Percentiles rank a stretch among this genome's conserved stretches.
phyloP scores from a whole-genome alignment of 1,140 invertebrate genomes.

The Chrysopa pallens region DNA sequence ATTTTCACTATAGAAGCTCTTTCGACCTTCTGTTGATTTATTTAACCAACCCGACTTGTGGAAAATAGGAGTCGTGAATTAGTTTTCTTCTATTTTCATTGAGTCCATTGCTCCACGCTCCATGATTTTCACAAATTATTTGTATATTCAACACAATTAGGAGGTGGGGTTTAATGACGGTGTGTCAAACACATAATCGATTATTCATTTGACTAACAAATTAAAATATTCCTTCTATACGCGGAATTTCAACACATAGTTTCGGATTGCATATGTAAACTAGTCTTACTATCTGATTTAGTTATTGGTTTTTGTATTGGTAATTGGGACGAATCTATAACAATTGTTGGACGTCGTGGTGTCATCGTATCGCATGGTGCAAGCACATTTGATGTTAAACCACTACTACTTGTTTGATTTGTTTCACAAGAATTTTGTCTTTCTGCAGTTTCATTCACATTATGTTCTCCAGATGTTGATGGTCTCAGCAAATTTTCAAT shows the following conservation, averaged over 20 bases:
- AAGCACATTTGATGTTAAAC: slow-evolving; percentile 24
- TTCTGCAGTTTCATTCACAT: background rate
- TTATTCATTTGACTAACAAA: background rate
- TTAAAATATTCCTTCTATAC: background rate
- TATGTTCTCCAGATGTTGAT: background rate
- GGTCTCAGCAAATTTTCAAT: slow-evolving; percentile 22
- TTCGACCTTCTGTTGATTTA: no score
- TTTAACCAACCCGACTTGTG: no score
- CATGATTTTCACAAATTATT: no score
- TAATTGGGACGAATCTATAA: slow-evolving; percentile 32
- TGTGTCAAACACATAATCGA: background rate
- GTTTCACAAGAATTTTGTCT: slow-evolving; percentile 12
- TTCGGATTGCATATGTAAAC: slow-evolving; percentile 26
- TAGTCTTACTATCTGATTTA: slow-evolving; percentile 21
- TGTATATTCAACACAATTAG: background rate
- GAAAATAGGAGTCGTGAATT: no score
- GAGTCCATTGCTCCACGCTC: no score
- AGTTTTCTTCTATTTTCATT: no score
- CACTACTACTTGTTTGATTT: slow-evolving; percentile 9
- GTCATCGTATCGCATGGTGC: slow-evolving; percentile 23
- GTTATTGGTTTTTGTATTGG: slow-evolving; percentile 22
- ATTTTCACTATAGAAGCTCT: no score
- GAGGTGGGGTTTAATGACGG: background rate
- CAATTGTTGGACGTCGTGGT: slow-evolving; percentile 29
- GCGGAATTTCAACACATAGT: slow-evolving; percentile 29